Conservation (phyloP, 2,113 vertebrate genomes). For the Scomber japonicus region DNA sequence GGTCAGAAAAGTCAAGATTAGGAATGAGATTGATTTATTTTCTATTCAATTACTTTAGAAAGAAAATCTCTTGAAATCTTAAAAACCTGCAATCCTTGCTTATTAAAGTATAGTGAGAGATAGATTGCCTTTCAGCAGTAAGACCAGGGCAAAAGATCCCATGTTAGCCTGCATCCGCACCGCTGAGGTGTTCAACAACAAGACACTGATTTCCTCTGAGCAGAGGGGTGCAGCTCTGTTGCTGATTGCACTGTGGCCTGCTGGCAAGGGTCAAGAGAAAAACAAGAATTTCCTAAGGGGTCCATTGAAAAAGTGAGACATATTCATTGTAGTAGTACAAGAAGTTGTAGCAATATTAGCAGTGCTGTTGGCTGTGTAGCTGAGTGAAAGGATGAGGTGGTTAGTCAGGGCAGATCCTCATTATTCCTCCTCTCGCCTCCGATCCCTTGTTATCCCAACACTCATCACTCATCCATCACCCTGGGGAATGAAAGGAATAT, state of each 20-base stretch:
- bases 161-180: not conserved
- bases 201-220: slow-evolving; percentile 9
- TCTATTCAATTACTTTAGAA: not conserved
- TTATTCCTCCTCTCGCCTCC: slow-evolving; percentile 59
- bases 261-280: slow-evolving; percentile 11
- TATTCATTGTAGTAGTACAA: not conserved
- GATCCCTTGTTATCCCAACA: slow-evolving; percentile 71
- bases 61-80: not conserved
- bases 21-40: not conserved
- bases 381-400: slow-evolving; percentile 36
- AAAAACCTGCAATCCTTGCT: not conserved
- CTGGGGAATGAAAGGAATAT: slow-evolving; percentile 50
- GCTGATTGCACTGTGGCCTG: slow-evolving; percentile 23
- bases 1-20: not conserved
- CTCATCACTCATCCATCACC: slow-evolving; percentile 61
- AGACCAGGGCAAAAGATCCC: not conserved
- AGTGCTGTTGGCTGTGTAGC: not conserved
- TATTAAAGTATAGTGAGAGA: not conserved
- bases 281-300: slow-evolving; percentile 24
- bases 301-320: not conserved
- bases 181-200: slow-evolving; percentile 6
- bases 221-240: slow-evolving; percentile 20
- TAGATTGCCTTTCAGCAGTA: not conserved
- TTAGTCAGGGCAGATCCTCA: slow-evolving; percentile 57
- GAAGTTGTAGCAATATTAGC: slow-evolving; percentile 31